phyloP scores from a whole-genome alignment of 2,888 invertebrate species.

The Amphipoea oculea region DNA sequence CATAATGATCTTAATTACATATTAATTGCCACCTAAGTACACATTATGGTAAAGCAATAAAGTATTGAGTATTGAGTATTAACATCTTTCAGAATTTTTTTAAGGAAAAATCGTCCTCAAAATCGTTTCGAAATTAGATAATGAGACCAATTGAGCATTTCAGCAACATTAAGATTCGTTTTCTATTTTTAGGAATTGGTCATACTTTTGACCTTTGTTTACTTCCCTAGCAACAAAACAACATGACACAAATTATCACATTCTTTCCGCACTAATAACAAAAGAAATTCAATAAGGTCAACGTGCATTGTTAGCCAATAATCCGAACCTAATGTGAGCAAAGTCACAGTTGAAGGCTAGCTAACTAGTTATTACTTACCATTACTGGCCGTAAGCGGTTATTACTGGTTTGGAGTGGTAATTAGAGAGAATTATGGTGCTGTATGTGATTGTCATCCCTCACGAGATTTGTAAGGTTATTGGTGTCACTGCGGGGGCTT shows the following conservation, averaged over 20 bases:
- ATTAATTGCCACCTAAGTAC: no score
- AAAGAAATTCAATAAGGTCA: conserved; percentile 48
- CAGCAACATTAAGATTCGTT: background rate
- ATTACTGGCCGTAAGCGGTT: conserved; percentile 32
- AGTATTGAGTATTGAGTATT: no score
- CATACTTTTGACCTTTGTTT: background rate
- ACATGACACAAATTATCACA: conserved; percentile 29
- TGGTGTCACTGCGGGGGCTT: background rate
- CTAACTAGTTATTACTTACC: conserved; percentile 36
- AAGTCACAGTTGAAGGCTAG: conserved; percentile 52
- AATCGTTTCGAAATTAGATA: background rate
- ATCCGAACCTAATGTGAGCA: conserved; percentile 42
- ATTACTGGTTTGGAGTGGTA: conserved; percentile 35
- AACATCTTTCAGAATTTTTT: background rate
- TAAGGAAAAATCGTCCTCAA: background rate
- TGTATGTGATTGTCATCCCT: conserved; percentile 3
- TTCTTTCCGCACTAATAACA: conserved; percentile 34
- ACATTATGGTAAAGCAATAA: no score
- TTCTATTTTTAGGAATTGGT: background rate
- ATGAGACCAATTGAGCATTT: background rate
- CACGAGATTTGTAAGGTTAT: background rate
- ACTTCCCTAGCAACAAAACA: conserved; percentile 28
- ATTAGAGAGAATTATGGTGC: conserved; percentile 33
- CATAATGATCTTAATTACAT: no score
- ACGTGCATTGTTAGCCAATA: conserved; percentile 47